Conservation (phyloP, 2,797 vertebrate genomes). For the Gambusia yucatana region DNA sequence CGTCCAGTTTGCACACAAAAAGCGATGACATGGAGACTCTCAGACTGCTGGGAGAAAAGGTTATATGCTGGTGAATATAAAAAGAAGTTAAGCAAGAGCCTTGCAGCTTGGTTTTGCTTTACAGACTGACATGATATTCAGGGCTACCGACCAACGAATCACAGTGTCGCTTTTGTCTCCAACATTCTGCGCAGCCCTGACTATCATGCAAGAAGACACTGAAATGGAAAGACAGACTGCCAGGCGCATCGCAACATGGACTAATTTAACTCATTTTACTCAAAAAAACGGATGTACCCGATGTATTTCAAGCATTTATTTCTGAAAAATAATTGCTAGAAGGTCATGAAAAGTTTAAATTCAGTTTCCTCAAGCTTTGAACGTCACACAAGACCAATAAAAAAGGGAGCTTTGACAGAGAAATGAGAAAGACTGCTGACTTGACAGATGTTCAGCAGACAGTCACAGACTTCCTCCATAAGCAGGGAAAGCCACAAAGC, state of each 20-base stretch:
- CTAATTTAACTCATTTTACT: background rate
- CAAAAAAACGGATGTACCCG: too few relatives aligned
- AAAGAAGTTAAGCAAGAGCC: slow-evolving; percentile 48
- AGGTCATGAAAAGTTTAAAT: background rate
- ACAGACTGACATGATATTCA: slow-evolving; percentile 59
- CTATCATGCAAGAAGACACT: slow-evolving; percentile 56
- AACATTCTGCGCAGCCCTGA: slow-evolving; percentile 45
- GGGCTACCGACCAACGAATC: slow-evolving; percentile 32
- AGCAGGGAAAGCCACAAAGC: background rate
- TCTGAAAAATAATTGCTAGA: background rate
- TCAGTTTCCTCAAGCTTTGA: background rate
- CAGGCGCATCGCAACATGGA: background rate
- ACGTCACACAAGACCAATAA: background rate
- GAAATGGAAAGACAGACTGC: slow-evolving; percentile 61
- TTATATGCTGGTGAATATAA: slow-evolving; percentile 45
- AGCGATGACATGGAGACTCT: slow-evolving; percentile 45
- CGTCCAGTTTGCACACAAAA: slow-evolving; percentile 16
- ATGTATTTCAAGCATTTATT: background rate
- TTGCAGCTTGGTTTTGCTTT: slow-evolving; percentile 9
- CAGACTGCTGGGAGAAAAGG: slow-evolving; percentile 33
- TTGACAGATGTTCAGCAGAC: background rate
- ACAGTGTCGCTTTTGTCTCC: background rate
- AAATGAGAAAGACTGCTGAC: background rate
- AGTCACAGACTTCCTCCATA: background rate
- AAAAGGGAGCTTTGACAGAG: background rate